Base-by-base conservation (phyloP, 2,113 vertebrate genomes). In the Lipotes vexillifer region DNA sequence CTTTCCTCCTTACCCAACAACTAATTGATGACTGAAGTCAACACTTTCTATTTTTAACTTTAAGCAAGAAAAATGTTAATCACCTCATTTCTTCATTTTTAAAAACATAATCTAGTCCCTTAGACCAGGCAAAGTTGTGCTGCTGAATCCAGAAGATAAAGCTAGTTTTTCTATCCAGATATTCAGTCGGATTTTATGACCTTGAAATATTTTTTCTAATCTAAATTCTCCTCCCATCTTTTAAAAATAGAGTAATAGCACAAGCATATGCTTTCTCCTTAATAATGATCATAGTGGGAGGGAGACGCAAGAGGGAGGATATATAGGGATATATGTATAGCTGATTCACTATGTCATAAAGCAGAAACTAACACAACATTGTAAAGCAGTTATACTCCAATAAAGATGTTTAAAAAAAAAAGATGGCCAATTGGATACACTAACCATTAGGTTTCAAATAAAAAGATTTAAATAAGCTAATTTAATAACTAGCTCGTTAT, bases 31-130 rank as follows among this genome's bases (percentile, higher is more conserved):
- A 44, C 80, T 93, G 52, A 93, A 75, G 41, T 90, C 87, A 94
- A 92, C 69, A 52, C 49, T 84, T 97, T 90, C 87, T 93, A 96
- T 96, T 96, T 95, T 97, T 96, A 96, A 90, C 69, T 90, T 68
- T 66, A 86, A 83, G 72, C 74, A 72, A 88, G 49, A 90, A 80
- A 96, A 96, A 93, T 59, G 66, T 95, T 87, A 68, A 93, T 81
- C 38, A n/a, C 49, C 92, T 89, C 38, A 82, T 84, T 94, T 90
- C 36, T 83, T 89, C 59, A 65, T 81, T 91, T 83, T 74, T 69
- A 65, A 93, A 52, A 78, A 33, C 15, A 52, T 55, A 72, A 33
- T 49, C 33, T 82, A n/a, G 59, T 84, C 68, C 68, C 65, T 75
- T 61, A 75, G 49, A 65, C n/a, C 23, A 63, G 52, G 18, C 23